Evolutionary conservation across 2,113 vertebrate species (phyloP).

Genomic region (Syngnathus typhle): DNA sequence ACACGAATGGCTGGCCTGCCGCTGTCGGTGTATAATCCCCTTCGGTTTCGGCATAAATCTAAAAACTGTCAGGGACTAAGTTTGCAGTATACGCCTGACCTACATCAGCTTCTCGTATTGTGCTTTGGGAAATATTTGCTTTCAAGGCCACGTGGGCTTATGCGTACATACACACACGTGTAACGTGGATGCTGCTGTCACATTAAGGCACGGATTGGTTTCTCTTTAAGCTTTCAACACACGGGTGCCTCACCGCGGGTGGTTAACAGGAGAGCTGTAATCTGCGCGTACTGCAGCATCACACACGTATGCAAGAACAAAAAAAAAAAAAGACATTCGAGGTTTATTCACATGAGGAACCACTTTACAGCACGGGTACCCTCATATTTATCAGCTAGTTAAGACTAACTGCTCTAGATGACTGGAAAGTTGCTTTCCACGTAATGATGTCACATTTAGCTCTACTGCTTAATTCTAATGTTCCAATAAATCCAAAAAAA

Average conservation of each 20-base stretch:
- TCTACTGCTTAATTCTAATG: too few relatives aligned
- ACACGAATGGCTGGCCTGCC: conserved; percentile 11
- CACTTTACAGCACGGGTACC: too few relatives aligned
- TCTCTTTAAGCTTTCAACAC: conserved; percentile 54
- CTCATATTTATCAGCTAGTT: too few relatives aligned
- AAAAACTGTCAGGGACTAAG: conserved; percentile 41
- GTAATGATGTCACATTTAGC: too few relatives aligned
- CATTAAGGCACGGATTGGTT: conserved; percentile 63
- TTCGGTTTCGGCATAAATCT: conserved; percentile 51
- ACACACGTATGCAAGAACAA: conserved; percentile 6
- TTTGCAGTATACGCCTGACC: conserved; percentile 51
- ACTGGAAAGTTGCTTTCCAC: too few relatives aligned
- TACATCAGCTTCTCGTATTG: conserved; percentile 51
- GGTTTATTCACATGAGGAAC: too few relatives aligned
- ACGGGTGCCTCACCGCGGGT: conserved; percentile 55
- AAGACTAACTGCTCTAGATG: neutral
- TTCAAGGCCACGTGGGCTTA: conserved; percentile 13
- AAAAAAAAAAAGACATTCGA: conserved; percentile 2
- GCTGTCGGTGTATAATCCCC: conserved; percentile 44
- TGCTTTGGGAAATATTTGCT: conserved; percentile 30
- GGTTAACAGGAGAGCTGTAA: conserved; percentile 56
- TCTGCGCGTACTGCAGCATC: conserved; percentile 23
- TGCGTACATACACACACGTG: conserved; percentile 18
- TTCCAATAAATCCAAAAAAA: too few relatives aligned
- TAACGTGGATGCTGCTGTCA: conserved; percentile 60